Base-by-base conservation (phyloP, 2,888 invertebrate genomes). In the Sesia apiformis region DNA sequence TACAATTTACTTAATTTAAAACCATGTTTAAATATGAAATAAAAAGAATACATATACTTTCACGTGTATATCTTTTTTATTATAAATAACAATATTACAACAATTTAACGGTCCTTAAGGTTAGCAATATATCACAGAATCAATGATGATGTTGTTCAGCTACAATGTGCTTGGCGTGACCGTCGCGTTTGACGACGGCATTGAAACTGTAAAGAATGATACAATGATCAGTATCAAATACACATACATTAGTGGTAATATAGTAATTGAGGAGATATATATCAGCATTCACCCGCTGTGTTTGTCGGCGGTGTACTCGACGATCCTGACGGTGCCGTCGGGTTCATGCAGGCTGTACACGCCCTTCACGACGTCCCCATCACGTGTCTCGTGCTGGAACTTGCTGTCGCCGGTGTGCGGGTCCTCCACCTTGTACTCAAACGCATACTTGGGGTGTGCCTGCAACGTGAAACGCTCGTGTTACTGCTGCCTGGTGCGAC, bases 341-440 rank as follows among this genome's bases (percentile, higher is more conserved):
- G 81, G 72, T 66, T 84, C 78, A 50, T 82, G 76, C 53, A 83
- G 66, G 39, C 76, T 75, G 65, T 86, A 85, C 52, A 72, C 73
- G 52, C 89, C 88, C 61, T 84, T 80, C 59, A 88, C 86, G 52
- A 74, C 73, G 66, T 87, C 84, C 52, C 85, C 86, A 57, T 76
- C 74, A 55, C 87, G 78, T 42, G 68, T 62, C 70, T 88, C 88
- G 40, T 77, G 76, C 64, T 86, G 86, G 63, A 70, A 78, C 66
- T 88, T 87, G 62, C 81, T 78, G 67, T 89, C 89, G 43, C 80
- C 80, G 7, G 89, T 88, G 63, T 86, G 84, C 4, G 75, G 74
- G 61, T 88, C 89, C 40, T 78, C 71, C 52, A 89, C 87, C 39
- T 81, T 79, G 66, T 89, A 87, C 62, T 82, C 77, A 67, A 84